phyloP scores from a whole-genome alignment of 1,140 invertebrate species.

The Doryteuthis pealeii region DNA sequence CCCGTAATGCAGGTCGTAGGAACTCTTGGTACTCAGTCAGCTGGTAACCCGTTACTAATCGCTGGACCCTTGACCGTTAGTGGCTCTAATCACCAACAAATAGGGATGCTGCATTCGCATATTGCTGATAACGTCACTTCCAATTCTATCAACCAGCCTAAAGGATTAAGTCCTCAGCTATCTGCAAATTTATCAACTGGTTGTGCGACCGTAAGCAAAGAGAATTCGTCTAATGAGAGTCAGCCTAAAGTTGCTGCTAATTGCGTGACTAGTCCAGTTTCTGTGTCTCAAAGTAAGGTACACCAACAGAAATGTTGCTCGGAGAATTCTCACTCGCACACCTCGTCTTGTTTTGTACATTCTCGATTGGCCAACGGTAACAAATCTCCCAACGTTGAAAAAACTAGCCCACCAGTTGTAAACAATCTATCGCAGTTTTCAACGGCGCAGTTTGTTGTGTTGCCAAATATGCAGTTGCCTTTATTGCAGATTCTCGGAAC shows the following conservation, averaged over 20 bases:
- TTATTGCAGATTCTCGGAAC: conserved; percentile 31
- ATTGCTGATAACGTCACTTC: neutral
- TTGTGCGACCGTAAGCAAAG: neutral
- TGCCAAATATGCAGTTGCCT: conserved; percentile 34
- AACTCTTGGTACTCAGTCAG: conserved; percentile 60
- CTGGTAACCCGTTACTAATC: conserved; percentile 61
- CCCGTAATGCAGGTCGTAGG: conserved; percentile 69
- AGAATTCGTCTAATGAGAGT: neutral
- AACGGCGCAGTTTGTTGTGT: conserved; percentile 17
- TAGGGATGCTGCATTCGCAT: conserved; percentile 10
- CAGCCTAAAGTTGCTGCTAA: neutral
- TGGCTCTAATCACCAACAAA: conserved; percentile 10
- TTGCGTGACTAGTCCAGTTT: neutral
- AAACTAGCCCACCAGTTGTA: neutral
- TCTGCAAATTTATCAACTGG: neutral
- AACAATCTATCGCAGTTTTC: conserved; percentile 6
- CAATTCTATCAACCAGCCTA: neutral
- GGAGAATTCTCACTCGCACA: neutral
- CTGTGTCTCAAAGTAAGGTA: neutral
- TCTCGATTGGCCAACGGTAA: neutral
- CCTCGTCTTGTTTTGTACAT: neutral
- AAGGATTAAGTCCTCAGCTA: neutral
- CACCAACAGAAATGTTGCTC: neutral
- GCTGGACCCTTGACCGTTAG: neutral
- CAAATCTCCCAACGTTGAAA: neutral